These are phyloP conservation scores for Oopsacas minuta DNA, from an alignment of 37 sponge, comb jelly and placozoan genomes.

Conservation along the genomic window DNA sequence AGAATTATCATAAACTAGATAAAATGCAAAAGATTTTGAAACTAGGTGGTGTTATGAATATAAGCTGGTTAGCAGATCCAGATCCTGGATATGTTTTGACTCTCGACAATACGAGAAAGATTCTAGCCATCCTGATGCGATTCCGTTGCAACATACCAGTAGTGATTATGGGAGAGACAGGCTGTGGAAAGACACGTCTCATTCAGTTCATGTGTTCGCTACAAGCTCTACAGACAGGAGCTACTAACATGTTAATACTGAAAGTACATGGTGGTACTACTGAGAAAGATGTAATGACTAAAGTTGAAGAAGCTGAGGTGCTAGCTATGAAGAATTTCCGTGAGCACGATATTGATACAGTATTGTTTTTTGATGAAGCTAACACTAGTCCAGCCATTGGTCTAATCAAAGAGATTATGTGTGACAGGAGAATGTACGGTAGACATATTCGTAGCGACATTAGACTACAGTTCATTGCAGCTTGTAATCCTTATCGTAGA, in stretches of 20 bases:
- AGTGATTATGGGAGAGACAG: slow-evolving; percentile 96
- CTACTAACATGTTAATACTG: slow-evolving; percentile 51
- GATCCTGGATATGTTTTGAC: slow-evolving; percentile 4
- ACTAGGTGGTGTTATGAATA: slow-evolving; percentile 39
- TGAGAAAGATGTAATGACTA: slow-evolving; percentile 32
- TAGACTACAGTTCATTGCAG: slow-evolving; percentile 73
- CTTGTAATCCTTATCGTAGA: slow-evolving; percentile 80
- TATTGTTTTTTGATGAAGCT: slow-evolving; percentile 98
- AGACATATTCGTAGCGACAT: slow-evolving; percentile 45
- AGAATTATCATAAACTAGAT: slow-evolving; percentile 11
- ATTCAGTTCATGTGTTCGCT: slow-evolving; percentile 83
- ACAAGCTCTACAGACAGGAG: slow-evolving; percentile 23
- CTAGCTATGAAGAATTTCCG: slow-evolving; percentile 33
- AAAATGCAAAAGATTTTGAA: slow-evolving; percentile 10
- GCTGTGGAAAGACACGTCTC: slow-evolving; percentile 93
- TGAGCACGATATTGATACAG: slow-evolving; percentile 36
- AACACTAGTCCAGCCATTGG: slow-evolving; percentile 89
- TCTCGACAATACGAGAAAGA: not conserved
- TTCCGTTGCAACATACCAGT: slow-evolving; percentile 77
- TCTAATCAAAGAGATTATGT: slow-evolving; percentile 96
- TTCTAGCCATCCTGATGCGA: slow-evolving; percentile 18
- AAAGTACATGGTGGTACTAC: slow-evolving; percentile 81
- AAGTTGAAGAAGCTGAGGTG: slow-evolving; percentile 38
- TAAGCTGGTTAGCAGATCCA: slow-evolving; percentile 19
- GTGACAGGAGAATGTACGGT: slow-evolving; percentile 75